A percentile compares a stretch with the other conserved stretches of the same genome.
Conservation (phyloP, 92 coral and sea anemone species). For the Paragorgia papillata region DNA sequence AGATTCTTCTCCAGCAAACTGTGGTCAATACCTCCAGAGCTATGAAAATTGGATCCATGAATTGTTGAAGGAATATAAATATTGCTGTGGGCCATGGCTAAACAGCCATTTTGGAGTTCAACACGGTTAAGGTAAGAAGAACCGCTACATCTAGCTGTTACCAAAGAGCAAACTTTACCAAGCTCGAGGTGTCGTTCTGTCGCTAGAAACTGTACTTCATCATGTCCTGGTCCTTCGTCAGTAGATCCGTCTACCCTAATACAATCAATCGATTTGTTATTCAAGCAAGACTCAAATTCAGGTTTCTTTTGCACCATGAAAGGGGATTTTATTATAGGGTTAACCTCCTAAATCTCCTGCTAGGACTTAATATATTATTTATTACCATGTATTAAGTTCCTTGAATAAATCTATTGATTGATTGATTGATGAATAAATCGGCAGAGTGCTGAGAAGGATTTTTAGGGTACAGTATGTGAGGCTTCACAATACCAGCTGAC, state of each 20-base stretch:
- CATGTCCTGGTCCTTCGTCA: slow-evolving; percentile 49
- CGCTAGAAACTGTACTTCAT: slow-evolving; percentile 43
- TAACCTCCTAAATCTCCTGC: too few species aligned
- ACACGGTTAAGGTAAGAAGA: slow-evolving; percentile 47
- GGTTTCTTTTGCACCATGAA: slow-evolving; percentile 44
- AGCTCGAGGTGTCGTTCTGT: slow-evolving; percentile 41
- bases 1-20: slow-evolving; percentile 46
- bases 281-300: slow-evolving; percentile 29
- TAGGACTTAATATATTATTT: too few species aligned
- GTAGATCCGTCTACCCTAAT: slow-evolving; percentile 44
- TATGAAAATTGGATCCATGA: too few species aligned
- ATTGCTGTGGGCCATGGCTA: slow-evolving; percentile 49
- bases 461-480: slow-evolving; percentile 53
- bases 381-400: too few species aligned
- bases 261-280: slow-evolving; percentile 21
- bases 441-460: slow-evolving; percentile 52
- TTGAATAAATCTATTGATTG: too few species aligned
- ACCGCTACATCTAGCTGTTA: slow-evolving; percentile 49
- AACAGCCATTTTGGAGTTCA: slow-evolving; percentile 52
- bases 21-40: slow-evolving; percentile 50
- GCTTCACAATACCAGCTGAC: slow-evolving; percentile 58
- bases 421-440: too few species aligned
- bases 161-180: slow-evolving; percentile 45
- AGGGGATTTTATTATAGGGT: too few species aligned
- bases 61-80: slow-evolving; percentile 44